phyloP scores from a whole-genome alignment of 2,888 invertebrate species.

The Belgica antarctica region DNA sequence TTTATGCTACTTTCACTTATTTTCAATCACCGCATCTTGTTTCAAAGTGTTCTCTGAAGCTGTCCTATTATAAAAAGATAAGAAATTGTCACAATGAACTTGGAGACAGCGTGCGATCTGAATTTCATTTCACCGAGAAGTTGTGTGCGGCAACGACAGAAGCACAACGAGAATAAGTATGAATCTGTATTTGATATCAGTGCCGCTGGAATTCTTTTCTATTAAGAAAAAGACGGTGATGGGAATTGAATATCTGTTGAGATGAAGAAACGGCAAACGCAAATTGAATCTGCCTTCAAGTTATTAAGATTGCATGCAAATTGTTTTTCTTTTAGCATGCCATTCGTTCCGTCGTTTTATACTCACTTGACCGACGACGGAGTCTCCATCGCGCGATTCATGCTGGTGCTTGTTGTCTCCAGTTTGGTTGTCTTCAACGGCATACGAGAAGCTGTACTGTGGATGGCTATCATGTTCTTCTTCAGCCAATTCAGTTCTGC shows the following conservation, averaged over 20 bases:
- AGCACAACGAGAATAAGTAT: too few species aligned
- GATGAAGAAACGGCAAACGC: background rate
- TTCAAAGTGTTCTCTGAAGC: too few species aligned
- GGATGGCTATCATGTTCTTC: conserved; percentile 47
- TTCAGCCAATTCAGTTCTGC: conserved; percentile 23
- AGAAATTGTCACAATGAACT: conserved; percentile 25
- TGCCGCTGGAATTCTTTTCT: background rate
- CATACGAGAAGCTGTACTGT: conserved; percentile 47
- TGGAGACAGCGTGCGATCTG: background rate
- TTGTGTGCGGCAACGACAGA: too few species aligned
- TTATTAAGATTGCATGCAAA: background rate
- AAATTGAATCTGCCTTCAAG: conserved; percentile 12
- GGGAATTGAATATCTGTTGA: background rate
- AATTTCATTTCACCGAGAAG: background rate
- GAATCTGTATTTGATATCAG: conserved; percentile 6
- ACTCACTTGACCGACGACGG: conserved; percentile 48
- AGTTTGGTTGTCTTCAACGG: conserved; percentile 48
- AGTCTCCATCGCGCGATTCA: conserved; percentile 48
- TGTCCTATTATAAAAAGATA: too few species aligned
- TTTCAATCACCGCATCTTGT: too few species aligned
- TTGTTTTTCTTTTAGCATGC: background rate
- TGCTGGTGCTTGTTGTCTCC: conserved; percentile 48
- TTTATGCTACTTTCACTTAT: too few species aligned
- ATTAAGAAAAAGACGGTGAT: background rate
- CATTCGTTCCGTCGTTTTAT: too few species aligned